Evolutionary conservation across 2,888 invertebrate species (phyloP), one percentile per base, ranked within the genome.

Genomic region (Orthosia cruda): DNA sequence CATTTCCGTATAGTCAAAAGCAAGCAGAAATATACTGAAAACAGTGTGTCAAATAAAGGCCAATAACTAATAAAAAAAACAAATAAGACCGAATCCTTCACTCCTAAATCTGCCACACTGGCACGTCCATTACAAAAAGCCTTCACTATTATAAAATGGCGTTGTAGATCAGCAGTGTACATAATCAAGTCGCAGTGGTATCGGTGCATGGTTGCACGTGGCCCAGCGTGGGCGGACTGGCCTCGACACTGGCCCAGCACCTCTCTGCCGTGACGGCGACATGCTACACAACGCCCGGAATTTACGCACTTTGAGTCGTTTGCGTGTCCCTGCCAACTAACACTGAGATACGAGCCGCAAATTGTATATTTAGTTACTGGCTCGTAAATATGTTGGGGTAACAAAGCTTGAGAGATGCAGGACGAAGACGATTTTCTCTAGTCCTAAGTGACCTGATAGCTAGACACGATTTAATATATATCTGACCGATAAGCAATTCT

Each of bases 221-320:
- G 89, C 83, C 50, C 54, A 52, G 93, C 93, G 95, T 95, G 93
- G 95, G 95, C 91, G 95, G 92, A 94, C 95, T 81, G 91, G 95
- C 92, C 90, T 87, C 68, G 65, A 79, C 83, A 72, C 76, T 45
- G 79, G 69, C 78, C 79, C 65, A 80, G 69, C 81, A 70, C 73
- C 73, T 65, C 73, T 64, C 66, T 9, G 9, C 9, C 63, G 71
- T 77, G 77, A 86, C 81, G 80, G 76, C 75, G 77, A 78, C 77
- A 77, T 68, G 86, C 72, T 74, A 69, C 63, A 80, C 75, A 81
- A 77, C 76, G 66, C 50, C 64, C 75, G 85, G 71, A 81, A 81
- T 87, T 83, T 83, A 83, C 81, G 77, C 82, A 81, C 76, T 81
- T 71, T 70, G 73, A 81, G 81, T 74, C 78, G 74, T 77, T 84